Percentiles rank a stretch among this genome's conserved stretches.
Evolutionary conservation across 2,888 invertebrate genomes (phyloP).

Genomic region (Keiferia lycopersicella): DNA sequence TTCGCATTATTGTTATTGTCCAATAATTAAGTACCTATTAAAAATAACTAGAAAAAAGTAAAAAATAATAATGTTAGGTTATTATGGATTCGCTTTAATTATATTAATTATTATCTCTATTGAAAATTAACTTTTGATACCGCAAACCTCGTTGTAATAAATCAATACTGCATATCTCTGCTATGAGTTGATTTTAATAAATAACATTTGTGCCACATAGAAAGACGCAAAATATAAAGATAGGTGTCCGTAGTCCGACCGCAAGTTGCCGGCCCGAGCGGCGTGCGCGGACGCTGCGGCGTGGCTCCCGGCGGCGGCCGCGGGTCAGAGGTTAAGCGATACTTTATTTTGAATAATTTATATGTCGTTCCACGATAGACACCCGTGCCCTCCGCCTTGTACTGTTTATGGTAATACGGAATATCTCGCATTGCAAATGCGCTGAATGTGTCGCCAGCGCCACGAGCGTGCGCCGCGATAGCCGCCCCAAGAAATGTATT

Average conservation of each 20-base stretch:
- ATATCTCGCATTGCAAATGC: conserved; percentile 81
- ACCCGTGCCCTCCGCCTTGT: conserved; percentile 76
- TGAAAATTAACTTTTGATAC: not conserved
- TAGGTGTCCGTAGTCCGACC: not conserved
- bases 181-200: not conserved
- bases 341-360: conserved; percentile 82
- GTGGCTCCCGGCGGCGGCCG: conserved; percentile 43
- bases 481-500: conserved; percentile 25
- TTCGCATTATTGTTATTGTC: not conserved
- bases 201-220: not conserved
- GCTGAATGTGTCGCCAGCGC: conserved; percentile 77
- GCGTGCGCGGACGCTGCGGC: conserved; percentile 23
- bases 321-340: conserved; percentile 79
- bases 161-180: conserved; percentile 3
- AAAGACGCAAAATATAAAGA: not conserved
- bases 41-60: too few relatives aligned
- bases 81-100: too few relatives aligned
- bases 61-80: too few relatives aligned
- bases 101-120: not conserved
- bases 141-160: not conserved
- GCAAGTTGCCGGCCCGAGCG: not conserved
- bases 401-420: conserved; percentile 79
- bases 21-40: too few relatives aligned
- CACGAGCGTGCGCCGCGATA: conserved; percentile 60
- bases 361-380: conserved; percentile 79